phyloP scores from a whole-genome alignment of 2,888 invertebrate species.

The Aphidoletes aphidimyza region DNA sequence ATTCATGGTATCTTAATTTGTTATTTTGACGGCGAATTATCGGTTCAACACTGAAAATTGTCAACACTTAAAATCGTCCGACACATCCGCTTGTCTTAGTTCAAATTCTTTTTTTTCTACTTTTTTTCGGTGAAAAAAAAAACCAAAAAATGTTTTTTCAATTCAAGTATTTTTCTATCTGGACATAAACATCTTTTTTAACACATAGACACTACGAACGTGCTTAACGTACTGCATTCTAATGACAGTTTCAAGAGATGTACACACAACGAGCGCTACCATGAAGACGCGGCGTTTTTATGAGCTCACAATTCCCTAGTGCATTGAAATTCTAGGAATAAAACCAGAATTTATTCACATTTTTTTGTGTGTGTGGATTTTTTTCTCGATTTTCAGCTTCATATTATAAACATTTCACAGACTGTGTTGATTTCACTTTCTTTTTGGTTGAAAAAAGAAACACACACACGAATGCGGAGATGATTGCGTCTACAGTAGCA shows the following conservation, averaged over 20 bases:
- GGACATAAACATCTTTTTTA: not conserved
- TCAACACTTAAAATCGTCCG: not conserved
- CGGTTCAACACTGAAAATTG: not conserved
- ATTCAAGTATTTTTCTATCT: not conserved
- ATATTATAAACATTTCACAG: no score
- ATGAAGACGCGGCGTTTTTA: not conserved
- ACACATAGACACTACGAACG: not conserved
- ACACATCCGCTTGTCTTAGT: not conserved
- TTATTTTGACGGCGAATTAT: constrained; percentile 4
- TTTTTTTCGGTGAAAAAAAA: no score
- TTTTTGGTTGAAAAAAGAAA: constrained; percentile 10
- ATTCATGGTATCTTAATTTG: constrained; percentile 9
- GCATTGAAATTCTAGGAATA: not conserved
- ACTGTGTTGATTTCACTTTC: constrained; percentile 47
- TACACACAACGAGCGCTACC: not conserved
- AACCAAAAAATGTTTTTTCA: not conserved
- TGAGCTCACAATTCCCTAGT: not conserved
- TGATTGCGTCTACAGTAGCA: constrained; percentile 31
- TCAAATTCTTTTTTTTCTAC: not conserved
- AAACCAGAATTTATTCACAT: not conserved
- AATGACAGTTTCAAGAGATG: not conserved
- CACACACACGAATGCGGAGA: not conserved
- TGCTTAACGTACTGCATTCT: constrained; percentile 17
- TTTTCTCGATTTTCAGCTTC: no score
- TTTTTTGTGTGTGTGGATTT: not conserved